Evolutionary conservation across 1,140 invertebrate species (phyloP), one percentile per base, ranked within the genome.

Genomic region (Colletes gigas): DNA sequence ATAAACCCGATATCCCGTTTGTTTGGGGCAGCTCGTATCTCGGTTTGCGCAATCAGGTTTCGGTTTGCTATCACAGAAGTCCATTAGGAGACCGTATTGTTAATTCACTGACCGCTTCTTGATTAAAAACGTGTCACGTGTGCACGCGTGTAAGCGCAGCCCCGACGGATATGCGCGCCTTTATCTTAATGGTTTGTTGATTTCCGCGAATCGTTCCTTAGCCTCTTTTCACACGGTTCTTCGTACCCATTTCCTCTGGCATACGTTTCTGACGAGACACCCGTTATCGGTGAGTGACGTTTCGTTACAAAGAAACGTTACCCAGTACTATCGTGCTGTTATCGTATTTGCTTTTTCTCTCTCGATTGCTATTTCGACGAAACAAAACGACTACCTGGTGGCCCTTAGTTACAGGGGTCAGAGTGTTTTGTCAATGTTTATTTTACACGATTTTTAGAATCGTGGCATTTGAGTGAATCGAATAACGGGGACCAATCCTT

Each of bases 51-150:
- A 62, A 71, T 69, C 66, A 44, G 30, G 59, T 78, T 54, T 78
- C 68, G 57, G 19, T 66, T 52, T 41, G 52, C 60, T 59, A 72
- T 59, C 30, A 47, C 69, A 54, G 57, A 82, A 73, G 54, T 60
- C 76, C 76, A 82, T 79, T 82, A 79, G 17, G 21, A 66, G 54
- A 68, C 50, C 52, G 52, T 79, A 79, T 69, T 70, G 50, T 55
- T 54, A 62, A 67, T 72, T 72, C 81, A 55, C 3, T 19, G 41
- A 66, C 81, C 47, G 41, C 19, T 66, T 66, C 15, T 54, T 72
- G 62, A 57, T 52, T 62, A 54, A 75, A 71, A 71, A 67, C 75
- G 47, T 44, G 44, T 54, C 62, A 10, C 30, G 59, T 68, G 39
- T 57, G 71, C 50, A 65, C 67, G 17, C 55, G 14, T 60, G 9